phyloP scores from a whole-genome alignment of 1,140 invertebrate genomes.

The Anthonomus grandis region DNA sequence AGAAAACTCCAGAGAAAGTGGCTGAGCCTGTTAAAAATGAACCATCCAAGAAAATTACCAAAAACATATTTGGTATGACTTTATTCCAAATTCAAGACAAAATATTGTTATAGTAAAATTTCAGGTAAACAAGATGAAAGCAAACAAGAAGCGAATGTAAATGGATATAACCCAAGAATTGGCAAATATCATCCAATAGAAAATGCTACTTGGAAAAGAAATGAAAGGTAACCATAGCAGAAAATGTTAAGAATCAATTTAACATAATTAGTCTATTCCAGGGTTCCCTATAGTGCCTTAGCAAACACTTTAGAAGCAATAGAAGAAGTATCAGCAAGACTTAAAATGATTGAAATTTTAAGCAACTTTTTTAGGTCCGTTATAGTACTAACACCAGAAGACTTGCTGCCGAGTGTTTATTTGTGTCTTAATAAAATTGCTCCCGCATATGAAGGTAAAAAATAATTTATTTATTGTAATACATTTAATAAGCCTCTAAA shows the following conservation, averaged over 20 bases:
- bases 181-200: conserved; percentile 85
- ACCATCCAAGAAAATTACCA: conserved; percentile 3
- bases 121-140: background rate
- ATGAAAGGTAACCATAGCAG: conserved; percentile 61
- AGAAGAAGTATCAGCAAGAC: conserved; percentile 80
- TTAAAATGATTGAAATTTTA: conserved; percentile 94
- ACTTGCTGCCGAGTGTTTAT: conserved; percentile 88
- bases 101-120: background rate
- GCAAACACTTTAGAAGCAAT: conserved; percentile 89
- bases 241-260: background rate
- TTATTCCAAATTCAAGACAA: background rate
- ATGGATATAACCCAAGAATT: conserved; percentile 76
- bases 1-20: conserved; percentile 3
- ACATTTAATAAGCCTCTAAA: too few relatives aligned
- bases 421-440: conserved; percentile 93
- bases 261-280: conserved; percentile 47
- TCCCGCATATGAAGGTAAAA: conserved; percentile 83
- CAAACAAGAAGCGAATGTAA: background rate
- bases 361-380: conserved; percentile 94
- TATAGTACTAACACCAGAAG: conserved; percentile 80
- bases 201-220: conserved; percentile 81
- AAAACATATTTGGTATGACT: conserved; percentile 15
- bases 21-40: conserved; percentile 15
- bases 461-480: too few relatives aligned
- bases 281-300: conserved; percentile 90